Evolutionary conservation across 2,888 invertebrate species (phyloP), one percentile per base, ranked within the genome.

Genomic region (Thereva nobilitata): DNA sequence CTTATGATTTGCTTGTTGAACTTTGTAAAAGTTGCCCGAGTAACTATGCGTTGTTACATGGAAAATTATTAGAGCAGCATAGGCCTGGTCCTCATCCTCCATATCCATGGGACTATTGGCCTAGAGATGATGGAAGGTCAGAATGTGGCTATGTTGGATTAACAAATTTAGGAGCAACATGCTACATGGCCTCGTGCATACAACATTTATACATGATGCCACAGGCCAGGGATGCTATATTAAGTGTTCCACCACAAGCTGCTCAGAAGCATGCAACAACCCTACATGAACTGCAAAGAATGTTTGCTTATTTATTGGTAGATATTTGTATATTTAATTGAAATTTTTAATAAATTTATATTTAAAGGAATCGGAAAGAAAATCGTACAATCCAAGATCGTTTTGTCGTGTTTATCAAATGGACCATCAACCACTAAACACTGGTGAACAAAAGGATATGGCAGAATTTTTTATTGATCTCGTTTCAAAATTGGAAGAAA

Each of bases 201-300:
- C 97, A 97, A 79, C 97, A 97, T 80, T 82, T 97, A 71, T 97
- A 94, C 79, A 97, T 97, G 96, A 95, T 97, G 90, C 96, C 96
- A 4, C 92, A 93, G 76, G 94, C 95, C 0, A 84, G 96, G 59
- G 88, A 90, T 55, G 91, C 94, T 0, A 89, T 97, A 73, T 82
- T 97, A 65, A 85, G 86, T 5, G 89, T 92, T 0, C 91, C 92
- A 72, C 88, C 90, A 66, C 85, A 85, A 53, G 83, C 85, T 5
- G 86, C 87, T 53, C 89, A 88, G 69, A 90, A 93, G 71, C 95
- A 96, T 80, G 89, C 88, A 67, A 85, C 89, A 34, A 94, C 94
- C 0, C 80, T 97, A 64, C 84, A 89, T 65, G 96, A 97, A 81
- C 83, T 97, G 75, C 95, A 96, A 82, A 83, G 93, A 73, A 96